Percentiles rank a stretch among this genome's conserved stretches.
These are phyloP conservation scores for Euglossa dilemma DNA, from an alignment of 1,140 invertebrate genomes.

Conservation along the genomic window DNA sequence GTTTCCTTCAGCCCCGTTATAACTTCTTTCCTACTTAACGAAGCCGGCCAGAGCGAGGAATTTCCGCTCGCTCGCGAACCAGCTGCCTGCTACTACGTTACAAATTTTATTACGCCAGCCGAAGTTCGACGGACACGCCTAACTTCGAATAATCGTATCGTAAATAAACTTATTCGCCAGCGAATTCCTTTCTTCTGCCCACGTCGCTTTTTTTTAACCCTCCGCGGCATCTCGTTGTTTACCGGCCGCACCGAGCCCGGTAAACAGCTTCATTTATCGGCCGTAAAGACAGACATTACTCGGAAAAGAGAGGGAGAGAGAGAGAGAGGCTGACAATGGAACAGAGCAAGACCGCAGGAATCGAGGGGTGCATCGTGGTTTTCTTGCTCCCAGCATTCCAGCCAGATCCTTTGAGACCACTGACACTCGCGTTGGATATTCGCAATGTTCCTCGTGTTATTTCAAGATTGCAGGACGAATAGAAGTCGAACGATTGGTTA, in stretches of 20 bases:
- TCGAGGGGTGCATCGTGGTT: background rate
- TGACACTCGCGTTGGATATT: too few relatives aligned
- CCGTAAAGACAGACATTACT: constrained; percentile 28
- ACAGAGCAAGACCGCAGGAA: background rate
- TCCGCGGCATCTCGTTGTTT: background rate
- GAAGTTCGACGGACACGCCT: constrained; percentile 26
- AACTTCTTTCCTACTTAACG: constrained; percentile 18
- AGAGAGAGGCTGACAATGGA: background rate
- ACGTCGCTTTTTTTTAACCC: background rate
- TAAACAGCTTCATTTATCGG: constrained; percentile 45
- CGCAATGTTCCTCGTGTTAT: too few relatives aligned
- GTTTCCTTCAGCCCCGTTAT: background rate
- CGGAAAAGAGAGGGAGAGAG: background rate
- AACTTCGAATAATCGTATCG: constrained; percentile 37
- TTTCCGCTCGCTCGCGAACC: background rate
- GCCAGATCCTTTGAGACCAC: too few relatives aligned
- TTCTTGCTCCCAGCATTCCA: background rate
- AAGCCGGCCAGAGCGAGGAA: background rate
- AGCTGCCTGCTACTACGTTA: background rate
- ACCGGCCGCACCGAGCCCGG: background rate
- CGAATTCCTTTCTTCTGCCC: constrained; percentile 41
- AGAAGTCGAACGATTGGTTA: too few relatives aligned
- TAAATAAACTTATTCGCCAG: constrained; percentile 51
- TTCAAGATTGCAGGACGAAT: too few relatives aligned
- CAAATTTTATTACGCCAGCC: constrained; percentile 41